phyloP scores from a whole-genome alignment of 1,140 invertebrate genomes.

The Lasioglossum baleicum region DNA sequence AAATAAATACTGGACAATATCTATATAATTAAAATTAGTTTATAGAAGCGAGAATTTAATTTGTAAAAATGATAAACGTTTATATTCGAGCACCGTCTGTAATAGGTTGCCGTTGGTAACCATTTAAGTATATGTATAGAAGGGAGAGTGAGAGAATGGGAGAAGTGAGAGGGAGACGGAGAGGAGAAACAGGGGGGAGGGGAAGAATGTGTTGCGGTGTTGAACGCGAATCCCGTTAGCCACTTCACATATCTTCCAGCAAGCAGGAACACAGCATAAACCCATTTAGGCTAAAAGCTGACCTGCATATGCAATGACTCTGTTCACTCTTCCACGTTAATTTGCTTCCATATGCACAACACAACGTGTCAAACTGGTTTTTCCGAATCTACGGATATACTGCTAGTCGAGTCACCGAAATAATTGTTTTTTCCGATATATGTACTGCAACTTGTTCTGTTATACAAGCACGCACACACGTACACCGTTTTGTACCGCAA shows the following conservation, averaged over 20 bases:
- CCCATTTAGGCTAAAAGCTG: conserved; percentile 48
- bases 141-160: too few relatives aligned
- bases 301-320: conserved; percentile 40
- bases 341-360: background rate
- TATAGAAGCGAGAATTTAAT: background rate
- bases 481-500: too few relatives aligned
- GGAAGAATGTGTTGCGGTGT: conserved; percentile 29
- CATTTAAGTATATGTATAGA: background rate
- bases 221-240: conserved; percentile 51
- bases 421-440: background rate
- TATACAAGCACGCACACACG: too few relatives aligned
- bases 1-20: too few relatives aligned
- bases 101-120: conserved; percentile 3
- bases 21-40: too few relatives aligned
- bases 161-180: conserved; percentile 14
- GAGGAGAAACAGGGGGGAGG: too few relatives aligned
- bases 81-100: background rate
- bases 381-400: background rate
- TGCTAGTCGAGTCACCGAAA: background rate
- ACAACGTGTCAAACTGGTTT: conserved; percentile 8
- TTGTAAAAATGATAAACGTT: background rate
- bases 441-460: too few relatives aligned
- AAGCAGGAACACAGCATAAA: conserved; percentile 51
- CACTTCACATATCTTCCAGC: conserved; percentile 34
- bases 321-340: conserved; percentile 28